Evolutionary conservation across 92 coral and sea anemone genomes (phyloP).

Genomic region (Montipora capitata): DNA sequence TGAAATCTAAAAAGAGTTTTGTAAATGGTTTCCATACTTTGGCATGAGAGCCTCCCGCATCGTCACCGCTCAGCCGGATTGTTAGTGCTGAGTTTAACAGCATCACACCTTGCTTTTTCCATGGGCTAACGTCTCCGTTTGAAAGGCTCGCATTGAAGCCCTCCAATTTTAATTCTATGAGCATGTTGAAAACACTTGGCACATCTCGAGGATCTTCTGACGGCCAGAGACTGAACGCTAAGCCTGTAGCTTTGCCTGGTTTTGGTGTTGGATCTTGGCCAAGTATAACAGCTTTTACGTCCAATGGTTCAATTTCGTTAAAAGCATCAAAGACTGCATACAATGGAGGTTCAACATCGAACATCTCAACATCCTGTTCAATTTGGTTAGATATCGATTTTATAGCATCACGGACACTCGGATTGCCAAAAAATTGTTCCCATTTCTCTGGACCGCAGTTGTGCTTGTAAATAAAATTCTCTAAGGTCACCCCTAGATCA

Average conservation of each 20-base stretch:
- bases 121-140: conserved; percentile 18
- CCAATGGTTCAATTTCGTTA: neutral
- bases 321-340: neutral
- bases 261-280: neutral
- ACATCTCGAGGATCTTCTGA: neutral
- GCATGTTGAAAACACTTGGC: conserved; percentile 36
- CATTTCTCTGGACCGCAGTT: neutral
- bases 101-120: conserved; percentile 25
- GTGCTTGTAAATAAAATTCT: neutral
- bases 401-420: neutral
- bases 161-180: conserved; percentile 24
- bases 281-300: neutral
- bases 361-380: no score
- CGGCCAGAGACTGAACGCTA: neutral
- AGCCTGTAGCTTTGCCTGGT: neutral
- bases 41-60: neutral
- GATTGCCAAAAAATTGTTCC: neutral
- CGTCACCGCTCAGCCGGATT: neutral
- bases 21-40: neutral
- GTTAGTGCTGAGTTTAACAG: conserved; percentile 34
- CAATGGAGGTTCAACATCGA: neutral
- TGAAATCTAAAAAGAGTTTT: neutral
- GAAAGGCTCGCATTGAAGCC: neutral
- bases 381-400: no score
- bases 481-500: neutral